A percentile compares a stretch with the other conserved stretches of the same genome.
Evolutionary conservation across 2,113 vertebrate species (phyloP).

Genomic region (Rhodinocichla rosea): DNA sequence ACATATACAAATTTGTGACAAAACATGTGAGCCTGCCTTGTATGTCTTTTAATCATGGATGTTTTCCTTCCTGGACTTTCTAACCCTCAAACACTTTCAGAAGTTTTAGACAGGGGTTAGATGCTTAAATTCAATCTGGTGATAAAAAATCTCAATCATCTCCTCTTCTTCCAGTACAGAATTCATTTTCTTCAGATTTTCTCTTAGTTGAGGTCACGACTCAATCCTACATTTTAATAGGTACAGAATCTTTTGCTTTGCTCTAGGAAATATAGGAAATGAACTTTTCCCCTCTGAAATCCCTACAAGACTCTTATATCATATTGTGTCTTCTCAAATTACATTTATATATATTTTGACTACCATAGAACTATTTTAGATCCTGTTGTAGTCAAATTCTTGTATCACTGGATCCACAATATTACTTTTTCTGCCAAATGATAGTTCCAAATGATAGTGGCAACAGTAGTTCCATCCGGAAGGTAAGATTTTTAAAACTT

Average conservation of each 20-base stretch:
- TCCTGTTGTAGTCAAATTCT: neutral
- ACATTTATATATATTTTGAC: neutral
- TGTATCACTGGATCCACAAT: neutral
- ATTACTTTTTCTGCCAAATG: neutral
- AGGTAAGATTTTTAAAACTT: neutral
- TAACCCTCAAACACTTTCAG: neutral
- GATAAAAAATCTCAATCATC: accelerated
- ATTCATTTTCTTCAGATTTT: neutral
- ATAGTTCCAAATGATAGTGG: neutral
- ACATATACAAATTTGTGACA: neutral
- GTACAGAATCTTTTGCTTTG: neutral
- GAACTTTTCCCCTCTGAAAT: accelerated
- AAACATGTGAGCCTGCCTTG: neutral
- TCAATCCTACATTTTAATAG: neutral
- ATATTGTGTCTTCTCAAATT: neutral
- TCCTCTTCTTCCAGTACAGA: neutral
- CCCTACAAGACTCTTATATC: neutral
- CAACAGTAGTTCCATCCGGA: neutral
- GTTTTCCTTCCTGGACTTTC: neutral
- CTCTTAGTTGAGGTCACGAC: neutral
- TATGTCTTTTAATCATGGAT: neutral
- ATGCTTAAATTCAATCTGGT: neutral
- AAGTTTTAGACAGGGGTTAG: neutral
- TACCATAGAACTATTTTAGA: neutral
- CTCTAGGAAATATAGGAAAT: neutral